phyloP scores from a whole-genome alignment of 2,888 invertebrate species.

The Brachylomia viminalis region DNA sequence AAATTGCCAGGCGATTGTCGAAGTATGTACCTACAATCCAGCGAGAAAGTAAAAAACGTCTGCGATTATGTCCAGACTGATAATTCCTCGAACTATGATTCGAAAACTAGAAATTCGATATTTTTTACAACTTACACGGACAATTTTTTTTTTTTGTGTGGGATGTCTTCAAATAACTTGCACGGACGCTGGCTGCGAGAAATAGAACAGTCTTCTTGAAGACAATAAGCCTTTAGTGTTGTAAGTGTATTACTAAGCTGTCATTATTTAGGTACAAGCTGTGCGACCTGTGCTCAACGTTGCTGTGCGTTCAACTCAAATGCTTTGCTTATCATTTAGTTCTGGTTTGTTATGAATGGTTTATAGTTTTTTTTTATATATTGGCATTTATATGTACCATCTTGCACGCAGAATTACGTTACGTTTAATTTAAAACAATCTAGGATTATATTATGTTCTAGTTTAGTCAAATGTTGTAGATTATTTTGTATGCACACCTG shows the following conservation, averaged over 20 bases:
- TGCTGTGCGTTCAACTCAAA: constrained; percentile 34
- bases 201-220: background rate
- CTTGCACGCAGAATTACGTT: background rate
- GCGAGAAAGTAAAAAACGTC: background rate
- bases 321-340: constrained; percentile 4
- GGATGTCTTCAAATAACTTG: no score
- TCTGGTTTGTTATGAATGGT: background rate
- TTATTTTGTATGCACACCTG: background rate
- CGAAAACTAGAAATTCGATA: background rate
- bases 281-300: constrained; percentile 33
- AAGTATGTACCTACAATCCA: background rate
- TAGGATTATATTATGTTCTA: background rate
- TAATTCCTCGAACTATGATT: background rate
- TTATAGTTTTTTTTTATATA: background rate
- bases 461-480: background rate
- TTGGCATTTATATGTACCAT: background rate
- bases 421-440: background rate
- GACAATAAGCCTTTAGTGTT: background rate
- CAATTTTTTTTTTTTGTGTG: no score
- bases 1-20: background rate
- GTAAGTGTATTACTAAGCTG: constrained; percentile 23
- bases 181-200: no score
- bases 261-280: constrained; percentile 31
- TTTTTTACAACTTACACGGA: background rate
- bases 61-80: background rate